phyloP scores from a whole-genome alignment of 2,797 vertebrate genomes.

The Arnoldichthys spilopterus region DNA sequence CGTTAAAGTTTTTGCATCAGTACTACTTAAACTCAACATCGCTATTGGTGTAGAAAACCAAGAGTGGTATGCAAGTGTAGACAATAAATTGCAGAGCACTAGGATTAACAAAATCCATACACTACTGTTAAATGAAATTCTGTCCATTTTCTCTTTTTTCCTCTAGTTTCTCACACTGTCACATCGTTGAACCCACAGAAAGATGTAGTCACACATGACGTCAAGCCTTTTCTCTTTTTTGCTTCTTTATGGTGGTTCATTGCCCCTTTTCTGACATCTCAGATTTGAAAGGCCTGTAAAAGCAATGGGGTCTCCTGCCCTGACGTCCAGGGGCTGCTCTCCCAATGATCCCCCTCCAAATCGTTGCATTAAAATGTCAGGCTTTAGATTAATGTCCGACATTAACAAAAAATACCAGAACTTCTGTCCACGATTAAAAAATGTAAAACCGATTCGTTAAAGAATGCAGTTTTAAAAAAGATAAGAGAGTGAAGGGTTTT shows the following conservation, averaged over 20 bases:
- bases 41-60: not conserved
- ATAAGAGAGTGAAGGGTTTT: conserved; percentile 39
- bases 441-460: conserved; percentile 45
- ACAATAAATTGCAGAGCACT: no score
- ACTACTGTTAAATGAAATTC: not conserved
- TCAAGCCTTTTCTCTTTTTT: conserved; percentile 24
- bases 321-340: conserved; percentile 14
- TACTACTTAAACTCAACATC: not conserved
- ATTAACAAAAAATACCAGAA: conserved; percentile 48
- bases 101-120: no score
- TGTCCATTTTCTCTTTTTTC: not conserved
- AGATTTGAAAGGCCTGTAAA: conserved; percentile 25
- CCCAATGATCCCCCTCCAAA: not conserved
- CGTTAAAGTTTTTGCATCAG: no score
- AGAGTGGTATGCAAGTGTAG: not conserved
- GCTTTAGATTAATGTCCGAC: conserved; percentile 54
- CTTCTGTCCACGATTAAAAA: conserved; percentile 21
- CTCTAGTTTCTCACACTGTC: not conserved
- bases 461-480: conserved; percentile 11
- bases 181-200: not conserved
- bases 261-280: conserved; percentile 11
- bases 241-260: conserved; percentile 25
- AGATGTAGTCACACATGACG: conserved; percentile 12
- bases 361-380: conserved; percentile 53
- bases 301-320: conserved; percentile 35